Evolutionary conservation across 92 coral and sea anemone species (phyloP).

Genomic region (Paramuricea clavata): DNA sequence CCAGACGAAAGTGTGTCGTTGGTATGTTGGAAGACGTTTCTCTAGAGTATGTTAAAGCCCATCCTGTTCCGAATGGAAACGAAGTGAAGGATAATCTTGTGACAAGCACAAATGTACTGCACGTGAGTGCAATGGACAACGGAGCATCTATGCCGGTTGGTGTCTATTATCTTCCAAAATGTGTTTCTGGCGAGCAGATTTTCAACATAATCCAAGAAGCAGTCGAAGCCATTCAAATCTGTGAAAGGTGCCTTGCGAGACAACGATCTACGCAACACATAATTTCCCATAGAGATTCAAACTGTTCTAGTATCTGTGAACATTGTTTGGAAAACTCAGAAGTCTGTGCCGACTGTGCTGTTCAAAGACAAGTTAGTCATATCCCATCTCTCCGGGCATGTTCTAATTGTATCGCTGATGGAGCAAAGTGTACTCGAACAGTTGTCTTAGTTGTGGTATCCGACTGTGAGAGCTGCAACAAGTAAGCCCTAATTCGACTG

Average conservation of each 20-base stretch:
- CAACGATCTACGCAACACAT: slow-evolving; percentile 17
- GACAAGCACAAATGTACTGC: slow-evolving; percentile 58
- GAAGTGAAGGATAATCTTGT: slow-evolving; percentile 62
- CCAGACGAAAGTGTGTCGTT: slow-evolving; percentile 53
- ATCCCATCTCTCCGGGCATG: slow-evolving; percentile 52
- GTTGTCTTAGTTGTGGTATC: slow-evolving; percentile 46
- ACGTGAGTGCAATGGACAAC: slow-evolving; percentile 64
- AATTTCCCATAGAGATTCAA: slow-evolving; percentile 13
- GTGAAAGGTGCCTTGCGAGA: slow-evolving; percentile 29
- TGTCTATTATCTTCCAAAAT: slow-evolving; percentile 54
- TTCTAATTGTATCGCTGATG: slow-evolving; percentile 46
- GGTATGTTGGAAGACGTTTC: slow-evolving; percentile 49
- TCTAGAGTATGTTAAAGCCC: slow-evolving; percentile 30
- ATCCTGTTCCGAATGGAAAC: slow-evolving; percentile 54
- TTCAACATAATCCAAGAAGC: slow-evolving; percentile 35
- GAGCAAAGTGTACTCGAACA: slow-evolving; percentile 45
- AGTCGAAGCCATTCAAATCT: slow-evolving; percentile 56
- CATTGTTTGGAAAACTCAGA: slow-evolving; percentile 38
- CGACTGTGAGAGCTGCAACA: slow-evolving; percentile 58
- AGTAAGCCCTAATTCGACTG: slow-evolving; percentile 41
- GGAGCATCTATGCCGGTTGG: slow-evolving; percentile 68
- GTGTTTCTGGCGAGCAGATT: no score
- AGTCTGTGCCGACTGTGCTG: slow-evolving; percentile 44
- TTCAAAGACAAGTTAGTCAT: slow-evolving; percentile 42
- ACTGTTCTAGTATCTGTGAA: slow-evolving; percentile 40